Evolutionary conservation across 2,888 invertebrate genomes (phyloP), one percentile per base, ranked within the genome.

Genomic region (Lysandra bellargus): DNA sequence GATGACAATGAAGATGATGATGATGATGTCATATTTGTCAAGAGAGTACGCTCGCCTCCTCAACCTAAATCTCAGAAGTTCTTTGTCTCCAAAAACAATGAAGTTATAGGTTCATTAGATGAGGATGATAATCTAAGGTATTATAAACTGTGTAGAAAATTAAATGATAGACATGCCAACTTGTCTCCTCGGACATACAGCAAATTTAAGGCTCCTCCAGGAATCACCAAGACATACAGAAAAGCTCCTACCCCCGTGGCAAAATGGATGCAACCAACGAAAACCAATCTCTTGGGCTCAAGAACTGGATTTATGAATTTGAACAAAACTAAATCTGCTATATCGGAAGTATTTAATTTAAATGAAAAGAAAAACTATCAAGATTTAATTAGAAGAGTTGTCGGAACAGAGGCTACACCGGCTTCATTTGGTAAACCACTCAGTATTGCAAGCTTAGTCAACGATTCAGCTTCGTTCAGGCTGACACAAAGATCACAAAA

Each of bases 361-460:
- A 95, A 95, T 83, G 95, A 96, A 82, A 96, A 95, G 84, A 91
- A 88, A 84, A 92, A 92, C 84, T 96, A 96, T 83, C 93, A 93
- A 83, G 95, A 95, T 85, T 85, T 96, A 72, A 92, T 96, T 61
- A 91, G 90, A 78, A 89, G 89, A 83, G 91, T 93, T 5, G 86
- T 90, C 0, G 85, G 82, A 2, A 88, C 88, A 7, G 86, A 88
- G 81, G 76, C 17, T 53, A 91, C 88, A 83, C 87, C 90, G 7
- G 74, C 86, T 4, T 78, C 85, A 49, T 81, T 84, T 9, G 83
- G 86, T 0, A 92, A 87, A 83, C 85, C 88, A 9, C n/a, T 84
- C 79, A 90, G 92, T 79, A 85, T 90, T 78, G 86, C 90, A 0
- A 90, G 90, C 84, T 82, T 93, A 80, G 91, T 89, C 1, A 90